A percentile compares a stretch with the other conserved stretches of the same genome.
phyloP scores from a whole-genome alignment of 2,113 vertebrate genomes.

The Cepphus grylle region DNA sequence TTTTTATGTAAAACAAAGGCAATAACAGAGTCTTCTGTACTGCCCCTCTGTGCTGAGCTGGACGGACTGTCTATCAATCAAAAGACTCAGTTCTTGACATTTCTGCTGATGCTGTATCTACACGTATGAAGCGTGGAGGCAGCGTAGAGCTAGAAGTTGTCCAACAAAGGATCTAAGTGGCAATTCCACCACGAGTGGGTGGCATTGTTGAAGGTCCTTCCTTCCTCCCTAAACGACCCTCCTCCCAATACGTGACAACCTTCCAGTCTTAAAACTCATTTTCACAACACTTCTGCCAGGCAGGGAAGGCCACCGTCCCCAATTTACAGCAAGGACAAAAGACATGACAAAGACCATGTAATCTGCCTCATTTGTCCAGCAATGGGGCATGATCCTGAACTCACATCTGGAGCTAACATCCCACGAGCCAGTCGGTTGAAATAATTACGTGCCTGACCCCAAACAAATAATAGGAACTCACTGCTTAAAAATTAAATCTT shows the following conservation, averaged over 20 bases:
- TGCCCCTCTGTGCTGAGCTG: background rate
- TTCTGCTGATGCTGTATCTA: background rate
- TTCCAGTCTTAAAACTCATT: background rate
- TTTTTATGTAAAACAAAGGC: background rate
- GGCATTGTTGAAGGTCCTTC: background rate
- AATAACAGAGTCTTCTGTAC: background rate
- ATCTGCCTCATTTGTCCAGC: background rate
- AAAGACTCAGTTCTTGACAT: background rate
- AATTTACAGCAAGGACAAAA: background rate
- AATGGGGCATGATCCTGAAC: background rate
- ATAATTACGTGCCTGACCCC: background rate
- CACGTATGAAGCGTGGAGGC: background rate
- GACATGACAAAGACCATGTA: background rate
- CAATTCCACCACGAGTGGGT: background rate
- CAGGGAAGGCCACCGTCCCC: background rate
- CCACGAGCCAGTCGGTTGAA: background rate
- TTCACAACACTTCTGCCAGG: background rate
- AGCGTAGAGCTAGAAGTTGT: background rate
- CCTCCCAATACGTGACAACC: background rate
- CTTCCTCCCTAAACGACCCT: background rate
- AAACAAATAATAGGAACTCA: background rate
- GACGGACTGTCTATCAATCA: background rate
- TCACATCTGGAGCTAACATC: background rate
- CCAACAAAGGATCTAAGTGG: background rate
- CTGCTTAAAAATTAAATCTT: constrained; percentile 21